Percentiles rank a stretch among this genome's conserved stretches.
These are phyloP conservation scores for Rana temporaria DNA, from an alignment of 2,113 vertebrate species.

Conservation along the genomic window DNA sequence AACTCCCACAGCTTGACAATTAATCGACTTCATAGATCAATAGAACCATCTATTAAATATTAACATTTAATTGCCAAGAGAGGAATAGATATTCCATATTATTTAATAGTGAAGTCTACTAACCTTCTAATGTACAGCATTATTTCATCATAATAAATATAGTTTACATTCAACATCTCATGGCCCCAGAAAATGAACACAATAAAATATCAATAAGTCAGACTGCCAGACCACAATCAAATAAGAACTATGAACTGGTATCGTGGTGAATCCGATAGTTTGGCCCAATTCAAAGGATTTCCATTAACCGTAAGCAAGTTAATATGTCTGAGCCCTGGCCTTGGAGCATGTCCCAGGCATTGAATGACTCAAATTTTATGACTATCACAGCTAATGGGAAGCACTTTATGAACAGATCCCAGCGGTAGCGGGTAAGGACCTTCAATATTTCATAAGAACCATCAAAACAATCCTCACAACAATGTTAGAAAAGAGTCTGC, in stretches of 20 bases:
- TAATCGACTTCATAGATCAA: too few relatives aligned
- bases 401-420: slow-evolving; percentile 46
- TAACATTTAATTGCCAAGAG: too few relatives aligned
- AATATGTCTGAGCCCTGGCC: slow-evolving; percentile 10
- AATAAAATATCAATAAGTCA: slow-evolving; percentile 26
- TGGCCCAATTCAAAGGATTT: slow-evolving; percentile 17
- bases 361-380: slow-evolving; percentile 37
- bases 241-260: not conserved
- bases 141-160: slow-evolving; percentile 33
- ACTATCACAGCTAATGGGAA: slow-evolving; percentile 46
- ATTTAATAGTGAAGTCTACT: too few relatives aligned
- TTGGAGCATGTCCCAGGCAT: slow-evolving; percentile 17
- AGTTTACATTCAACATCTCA: not conserved
- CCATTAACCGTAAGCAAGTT: slow-evolving; percentile 9
- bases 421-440: not conserved
- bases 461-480: not conserved
- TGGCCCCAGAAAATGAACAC: not conserved
- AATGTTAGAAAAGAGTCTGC: not conserved
- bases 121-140: not conserved
- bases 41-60: too few relatives aligned
- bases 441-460: slow-evolving; percentile 46
- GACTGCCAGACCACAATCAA: not conserved
- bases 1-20: too few relatives aligned
- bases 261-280: slow-evolving; percentile 37
- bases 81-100: too few relatives aligned